These are phyloP conservation scores for Lethenteron reissneri DNA, from an alignment of 2,113 vertebrate genomes.

Conservation along the genomic window DNA sequence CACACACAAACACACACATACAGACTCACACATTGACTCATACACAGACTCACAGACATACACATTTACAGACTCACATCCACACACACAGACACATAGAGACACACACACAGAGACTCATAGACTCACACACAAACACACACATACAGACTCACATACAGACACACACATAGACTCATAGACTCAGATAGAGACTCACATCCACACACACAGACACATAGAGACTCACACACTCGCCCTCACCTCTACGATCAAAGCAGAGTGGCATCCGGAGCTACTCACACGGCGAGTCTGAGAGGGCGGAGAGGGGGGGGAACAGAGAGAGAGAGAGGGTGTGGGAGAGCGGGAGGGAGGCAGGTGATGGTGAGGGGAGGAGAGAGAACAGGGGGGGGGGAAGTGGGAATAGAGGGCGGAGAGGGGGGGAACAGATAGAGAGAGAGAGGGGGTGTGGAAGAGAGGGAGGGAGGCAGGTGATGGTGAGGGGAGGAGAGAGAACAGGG, in stretches of 20 bases:
- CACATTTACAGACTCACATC: no score
- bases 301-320: slow-evolving; percentile 19
- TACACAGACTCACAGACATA: no score
- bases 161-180: no score
- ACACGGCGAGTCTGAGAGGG: slow-evolving; percentile 8
- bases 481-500: slow-evolving; percentile 11
- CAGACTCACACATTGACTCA: no score
- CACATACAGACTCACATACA: background rate
- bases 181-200: no score
- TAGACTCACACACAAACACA: background rate
- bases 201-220: no score
- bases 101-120: no score
- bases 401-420: no score
- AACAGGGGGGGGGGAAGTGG: background rate
- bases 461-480: background rate
- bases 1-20: no score
- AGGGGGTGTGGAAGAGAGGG: background rate
- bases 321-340: slow-evolving; percentile 19
- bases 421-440: background rate
- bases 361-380: slow-evolving; percentile 8
- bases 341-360: slow-evolving; percentile 18
- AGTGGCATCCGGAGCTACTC: background rate
- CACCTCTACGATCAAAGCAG: slow-evolving; percentile 3
- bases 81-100: background rate
- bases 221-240: background rate